Evolutionary conservation across 2,888 invertebrate species (phyloP).

Genomic region (Campopleginae sp.): DNA sequence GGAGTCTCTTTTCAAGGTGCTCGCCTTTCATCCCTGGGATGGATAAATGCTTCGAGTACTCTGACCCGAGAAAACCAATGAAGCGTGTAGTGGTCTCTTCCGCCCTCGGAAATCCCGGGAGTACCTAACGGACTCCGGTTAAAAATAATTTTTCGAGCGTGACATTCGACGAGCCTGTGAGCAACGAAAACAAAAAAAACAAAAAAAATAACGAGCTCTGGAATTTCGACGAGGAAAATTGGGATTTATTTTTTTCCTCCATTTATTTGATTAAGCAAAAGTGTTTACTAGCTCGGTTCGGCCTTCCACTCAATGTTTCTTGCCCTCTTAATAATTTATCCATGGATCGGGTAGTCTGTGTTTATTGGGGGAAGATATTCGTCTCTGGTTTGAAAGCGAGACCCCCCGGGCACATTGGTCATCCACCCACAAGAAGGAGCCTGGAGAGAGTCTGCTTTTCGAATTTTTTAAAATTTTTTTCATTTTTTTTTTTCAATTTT

Average conservation of each 20-base stretch:
- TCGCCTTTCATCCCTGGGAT: conserved; percentile 60
- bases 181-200: background rate
- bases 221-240: background rate
- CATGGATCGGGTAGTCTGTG: conserved; percentile 64
- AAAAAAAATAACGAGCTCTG: background rate
- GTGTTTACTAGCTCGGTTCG: background rate
- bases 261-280: conserved; percentile 1
- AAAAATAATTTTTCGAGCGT: background rate
- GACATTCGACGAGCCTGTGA: background rate
- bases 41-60: conserved; percentile 32
- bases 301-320: conserved; percentile 17
- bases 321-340: conserved; percentile 24
- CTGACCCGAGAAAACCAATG: conserved; percentile 31
- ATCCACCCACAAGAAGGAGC: conserved; percentile 70
- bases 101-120: background rate
- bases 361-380: conserved; percentile 59
- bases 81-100: conserved; percentile 11
- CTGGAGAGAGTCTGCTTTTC: conserved; percentile 66
- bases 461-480: too few relatives aligned
- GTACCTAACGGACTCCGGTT: background rate
- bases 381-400: conserved; percentile 50
- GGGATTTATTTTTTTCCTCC: too few relatives aligned
- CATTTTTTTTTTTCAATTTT: too few relatives aligned
- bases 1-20: background rate
- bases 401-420: conserved; percentile 67